Base-by-base conservation (phyloP, 2,797 vertebrate species). In the Coregonus ussuriensis region DNA sequence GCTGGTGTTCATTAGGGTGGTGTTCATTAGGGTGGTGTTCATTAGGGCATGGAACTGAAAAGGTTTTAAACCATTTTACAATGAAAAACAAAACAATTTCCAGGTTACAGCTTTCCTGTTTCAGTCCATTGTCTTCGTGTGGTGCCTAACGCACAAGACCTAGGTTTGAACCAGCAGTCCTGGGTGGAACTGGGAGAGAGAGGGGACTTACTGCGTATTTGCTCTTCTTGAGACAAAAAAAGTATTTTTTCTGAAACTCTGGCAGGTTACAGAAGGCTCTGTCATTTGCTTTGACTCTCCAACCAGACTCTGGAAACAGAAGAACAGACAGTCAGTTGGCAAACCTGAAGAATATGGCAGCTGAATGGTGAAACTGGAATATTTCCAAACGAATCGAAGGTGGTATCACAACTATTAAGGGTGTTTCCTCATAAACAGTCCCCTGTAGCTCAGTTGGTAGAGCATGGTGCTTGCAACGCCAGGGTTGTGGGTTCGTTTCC, bases 201-300 rank as follows among this genome's bases (percentile, higher is more conserved):
- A 52, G 13, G 1, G 37, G 18, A 93, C 95, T 95, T 88, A 99
- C 98, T 0, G 96, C 86, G 71, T 99, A 99, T 93, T 94, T 96
- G 94, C 95, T 98, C 86, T 96, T 95, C 87, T 95, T 97, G 63
- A 98, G 78, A 86, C 97, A 98, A n/a, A 97, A 90, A 79, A 95
- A 96, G 1, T 85, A 82, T 2, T 93, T 97, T 79, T 93, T 95
- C 92, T 95, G 88, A 82, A 98, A 99, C 41, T 96, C 93, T 0
- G 97, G 96, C 71, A 95, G 93, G 1, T 96, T 91, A 0, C 94
- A 93, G 82, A 95, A 99, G n/a, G 77, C 89, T 56, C 90, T 84
- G 79, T 99, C 96, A 0, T 99, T 99, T 7, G 96, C 96, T 90
- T 96, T 97, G 79, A 99, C 94, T 82, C 94, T 96, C 98, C 98